Conservation (phyloP, 2,797 vertebrate genomes). For the Holocentrus rufus region DNA sequence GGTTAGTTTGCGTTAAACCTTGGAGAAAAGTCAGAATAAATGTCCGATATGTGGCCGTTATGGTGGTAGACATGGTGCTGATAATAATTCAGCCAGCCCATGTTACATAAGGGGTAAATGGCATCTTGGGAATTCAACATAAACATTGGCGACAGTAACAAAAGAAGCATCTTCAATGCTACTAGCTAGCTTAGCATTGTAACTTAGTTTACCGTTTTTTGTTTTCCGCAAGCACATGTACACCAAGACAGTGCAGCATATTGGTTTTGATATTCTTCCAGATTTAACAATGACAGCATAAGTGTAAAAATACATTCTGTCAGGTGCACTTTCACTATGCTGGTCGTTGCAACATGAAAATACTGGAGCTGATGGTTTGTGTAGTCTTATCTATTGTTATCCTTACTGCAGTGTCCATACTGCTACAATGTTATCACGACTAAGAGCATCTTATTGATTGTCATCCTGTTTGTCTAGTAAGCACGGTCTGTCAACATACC, state of each 20-base stretch:
- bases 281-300: neutral
- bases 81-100: rapidly evolving
- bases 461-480: too few relatives aligned
- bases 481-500: too few relatives aligned
- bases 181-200: neutral
- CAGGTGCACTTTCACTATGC: too few relatives aligned
- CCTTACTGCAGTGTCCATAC: too few relatives aligned
- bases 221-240: neutral
- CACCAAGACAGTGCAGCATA: too few relatives aligned
- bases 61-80: rapidly evolving
- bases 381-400: too few relatives aligned
- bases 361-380: too few relatives aligned
- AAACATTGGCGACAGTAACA: conserved; percentile 15
- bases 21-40: neutral
- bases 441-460: too few relatives aligned
- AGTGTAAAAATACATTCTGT: neutral
- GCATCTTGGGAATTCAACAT: neutral
- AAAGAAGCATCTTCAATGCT: conserved; percentile 9
- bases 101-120: neutral
- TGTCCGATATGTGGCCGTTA: neutral
- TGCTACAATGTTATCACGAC: too few relatives aligned
- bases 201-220: neutral
- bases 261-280: neutral
- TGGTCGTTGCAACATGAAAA: too few relatives aligned
- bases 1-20: too few relatives aligned